Evolutionary conservation across 92 coral and sea anemone species (phyloP), one percentile per base, ranked within the genome.

Genomic region (Actinostola sp.): DNA sequence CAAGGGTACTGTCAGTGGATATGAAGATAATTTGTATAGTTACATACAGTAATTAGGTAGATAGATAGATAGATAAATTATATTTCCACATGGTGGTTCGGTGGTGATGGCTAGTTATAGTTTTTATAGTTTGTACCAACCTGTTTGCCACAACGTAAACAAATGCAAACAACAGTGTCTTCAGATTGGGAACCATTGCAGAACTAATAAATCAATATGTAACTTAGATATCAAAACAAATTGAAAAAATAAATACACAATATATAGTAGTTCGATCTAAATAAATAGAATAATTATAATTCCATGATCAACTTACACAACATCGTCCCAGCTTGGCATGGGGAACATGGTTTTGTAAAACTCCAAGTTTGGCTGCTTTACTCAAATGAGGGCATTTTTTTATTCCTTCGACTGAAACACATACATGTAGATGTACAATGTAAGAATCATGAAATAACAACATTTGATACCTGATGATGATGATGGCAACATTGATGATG

Each of bases 291-390:
- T 23, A 28, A 17, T 41, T 11, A 16, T 9, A 48, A 25, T 24
- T 53, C 1, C 16, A 1, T 17, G 15, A 33, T 59, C 9, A 34
- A 87, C 97, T 87, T 64, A 90, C 97, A 62, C 72, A 64, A 41
- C 97, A 90, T 45, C 88, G 84, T 44, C 92, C 92, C 24, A 90
- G 80, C 51, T 89, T 83, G 42, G 79, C 57, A 67, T 87, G 97
- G 6, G 97, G 92, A 19, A 90, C 66, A 60, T 72, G 85, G 66
- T 87, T 90, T 53, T 87, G 90, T 63, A 90, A 55, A 31, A 60
- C 71, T 8, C 68, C 46, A 3, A 82, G 83, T 33, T 80, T 83
- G 30, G 73, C 92, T 70, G 89, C 81, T 64, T 81, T 90, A 6
- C 80, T 31, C 59, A 83, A 66, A 50, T 90, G 97, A 17, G 89